Evolutionary conservation across 2,888 invertebrate genomes (phyloP).

Genomic region (Mesorhabditis belari): DNA sequence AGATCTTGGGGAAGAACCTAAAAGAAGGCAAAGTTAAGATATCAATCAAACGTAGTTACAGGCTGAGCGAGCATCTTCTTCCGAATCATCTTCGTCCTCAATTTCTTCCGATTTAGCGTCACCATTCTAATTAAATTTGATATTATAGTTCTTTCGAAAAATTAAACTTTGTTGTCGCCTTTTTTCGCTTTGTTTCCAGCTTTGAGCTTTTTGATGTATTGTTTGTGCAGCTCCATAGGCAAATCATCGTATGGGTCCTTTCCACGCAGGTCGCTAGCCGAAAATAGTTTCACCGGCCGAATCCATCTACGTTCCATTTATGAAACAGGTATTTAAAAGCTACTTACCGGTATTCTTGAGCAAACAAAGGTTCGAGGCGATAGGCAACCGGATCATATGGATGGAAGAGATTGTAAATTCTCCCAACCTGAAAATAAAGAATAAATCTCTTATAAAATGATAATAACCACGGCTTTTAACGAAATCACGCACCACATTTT

Average conservation of each 20-base stretch:
- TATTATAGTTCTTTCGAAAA: no score
- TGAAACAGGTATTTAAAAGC: no score
- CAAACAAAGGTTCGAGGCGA: slow-evolving; percentile 47
- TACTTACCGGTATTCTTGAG: slow-evolving; percentile 45
- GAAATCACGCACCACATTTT: no score
- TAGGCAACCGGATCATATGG: slow-evolving; percentile 49
- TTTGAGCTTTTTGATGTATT: slow-evolving; percentile 44
- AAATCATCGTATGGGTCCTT: slow-evolving; percentile 32
- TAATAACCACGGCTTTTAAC: no score
- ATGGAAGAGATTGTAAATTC: slow-evolving; percentile 49
- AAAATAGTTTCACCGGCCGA: slow-evolving; percentile 44
- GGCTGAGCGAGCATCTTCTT: slow-evolving; percentile 30
- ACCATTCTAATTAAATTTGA: no score
- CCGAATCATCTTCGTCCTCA: slow-evolving; percentile 42
- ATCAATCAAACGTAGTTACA: slow-evolving; percentile 8
- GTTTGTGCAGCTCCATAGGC: slow-evolving; percentile 42
- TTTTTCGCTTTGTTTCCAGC: slow-evolving; percentile 33
- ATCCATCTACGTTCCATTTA: no score
- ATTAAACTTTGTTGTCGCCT: slow-evolving; percentile 14
- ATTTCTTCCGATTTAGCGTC: slow-evolving; percentile 38
- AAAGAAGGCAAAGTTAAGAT: slow-evolving; percentile 1
- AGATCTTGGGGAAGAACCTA: slow-evolving; percentile 43
- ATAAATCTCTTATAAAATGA: not conserved
- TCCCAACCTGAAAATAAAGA: slow-evolving; percentile 24
- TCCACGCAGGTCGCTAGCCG: slow-evolving; percentile 15